phyloP scores from a whole-genome alignment of 2,113 vertebrate species.

The Typhlomys cinereus region DNA sequence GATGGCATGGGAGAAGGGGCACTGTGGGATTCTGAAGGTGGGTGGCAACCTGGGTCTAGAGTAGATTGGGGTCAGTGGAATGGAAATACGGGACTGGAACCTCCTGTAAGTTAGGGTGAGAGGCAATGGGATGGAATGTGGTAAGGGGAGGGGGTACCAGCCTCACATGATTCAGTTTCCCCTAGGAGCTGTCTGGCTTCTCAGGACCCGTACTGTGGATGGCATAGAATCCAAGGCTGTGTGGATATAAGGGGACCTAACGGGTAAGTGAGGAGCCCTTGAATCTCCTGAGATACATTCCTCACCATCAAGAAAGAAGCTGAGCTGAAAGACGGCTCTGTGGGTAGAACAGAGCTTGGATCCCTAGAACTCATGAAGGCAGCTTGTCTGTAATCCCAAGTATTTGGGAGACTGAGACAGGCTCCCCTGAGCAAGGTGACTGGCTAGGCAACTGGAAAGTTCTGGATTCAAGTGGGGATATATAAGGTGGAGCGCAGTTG shows the following conservation, averaged over 20 bases:
- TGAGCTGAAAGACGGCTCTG: too few species aligned
- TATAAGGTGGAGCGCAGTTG: too few species aligned
- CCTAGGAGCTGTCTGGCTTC: slow-evolving; percentile 91
- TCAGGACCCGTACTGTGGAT: slow-evolving; percentile 93
- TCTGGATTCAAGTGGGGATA: too few species aligned
- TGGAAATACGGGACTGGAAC: neutral
- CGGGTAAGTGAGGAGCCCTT: slow-evolving; percentile 84
- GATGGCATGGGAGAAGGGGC: neutral
- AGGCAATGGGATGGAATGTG: neutral
- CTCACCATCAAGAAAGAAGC: neutral
- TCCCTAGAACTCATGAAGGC: too few species aligned
- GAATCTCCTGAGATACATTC: neutral
- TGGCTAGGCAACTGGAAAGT: too few species aligned
- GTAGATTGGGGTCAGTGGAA: neutral
- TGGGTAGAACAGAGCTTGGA: too few species aligned
- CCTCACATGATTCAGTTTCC: slow-evolving; percentile 30
- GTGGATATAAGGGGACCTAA: slow-evolving; percentile 83
- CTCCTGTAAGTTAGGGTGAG: neutral
- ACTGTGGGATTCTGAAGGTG: neutral
- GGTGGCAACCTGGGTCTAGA: neutral
- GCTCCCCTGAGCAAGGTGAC: too few species aligned
- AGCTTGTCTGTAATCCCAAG: too few species aligned
- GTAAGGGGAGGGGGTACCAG: neutral
- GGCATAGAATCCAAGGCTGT: slow-evolving; percentile 89
- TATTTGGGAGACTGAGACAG: too few species aligned